Percentiles rank a stretch among this genome's conserved stretches.
phyloP scores from a whole-genome alignment of 2,888 invertebrate species.

The Ganaspis brasiliensis region DNA sequence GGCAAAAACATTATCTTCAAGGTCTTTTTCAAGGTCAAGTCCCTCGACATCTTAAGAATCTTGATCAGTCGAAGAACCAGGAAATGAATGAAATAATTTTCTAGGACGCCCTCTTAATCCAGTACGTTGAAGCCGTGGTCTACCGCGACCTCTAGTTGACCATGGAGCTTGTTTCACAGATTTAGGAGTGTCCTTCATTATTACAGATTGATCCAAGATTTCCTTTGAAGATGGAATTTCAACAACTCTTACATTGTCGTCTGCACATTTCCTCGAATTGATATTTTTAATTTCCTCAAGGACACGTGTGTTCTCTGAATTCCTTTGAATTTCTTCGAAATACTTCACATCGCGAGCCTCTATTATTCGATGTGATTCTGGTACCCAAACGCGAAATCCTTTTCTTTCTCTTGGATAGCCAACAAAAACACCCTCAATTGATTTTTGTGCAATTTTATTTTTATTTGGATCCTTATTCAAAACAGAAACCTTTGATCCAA shows the following conservation, averaged over 20 bases:
- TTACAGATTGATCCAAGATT: neutral
- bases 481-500: constrained; percentile 43
- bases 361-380: constrained; percentile 29
- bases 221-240: neutral
- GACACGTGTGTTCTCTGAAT: neutral
- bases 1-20: neutral
- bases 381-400: constrained; percentile 50
- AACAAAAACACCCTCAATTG: constrained; percentile 48
- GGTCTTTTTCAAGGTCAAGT: neutral
- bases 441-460: constrained; percentile 45
- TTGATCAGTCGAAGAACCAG: constrained; percentile 10
- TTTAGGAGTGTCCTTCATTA: constrained; percentile 24
- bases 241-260: neutral
- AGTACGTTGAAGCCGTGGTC: constrained; percentile 45
- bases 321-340: neutral
- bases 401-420: constrained; percentile 50
- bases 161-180: too few relatives aligned
- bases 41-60: neutral
- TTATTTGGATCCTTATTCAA: constrained; percentile 44
- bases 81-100: constrained; percentile 41
- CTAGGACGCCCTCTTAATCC: constrained; percentile 49
- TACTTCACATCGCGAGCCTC: constrained; percentile 43
- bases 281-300: neutral
- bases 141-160: constrained; percentile 7
- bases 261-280: neutral